Conservation (phyloP, 2,797 vertebrate genomes). For the Platyrinchus mystaceus region DNA sequence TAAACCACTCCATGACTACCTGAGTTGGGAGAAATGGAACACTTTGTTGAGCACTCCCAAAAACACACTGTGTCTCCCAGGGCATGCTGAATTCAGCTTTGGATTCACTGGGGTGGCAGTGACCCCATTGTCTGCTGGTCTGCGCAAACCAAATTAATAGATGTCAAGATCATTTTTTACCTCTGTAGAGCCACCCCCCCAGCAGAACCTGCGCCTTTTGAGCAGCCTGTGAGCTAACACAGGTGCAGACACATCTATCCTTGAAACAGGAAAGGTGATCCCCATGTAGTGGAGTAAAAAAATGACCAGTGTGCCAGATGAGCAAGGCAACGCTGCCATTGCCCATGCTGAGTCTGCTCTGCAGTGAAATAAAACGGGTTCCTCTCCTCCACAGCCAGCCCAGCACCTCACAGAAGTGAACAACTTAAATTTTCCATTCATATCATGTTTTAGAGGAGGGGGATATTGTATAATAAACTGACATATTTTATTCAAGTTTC, state of each 20-base stretch:
- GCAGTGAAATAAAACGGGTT: background rate
- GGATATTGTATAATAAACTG: conserved; percentile 56
- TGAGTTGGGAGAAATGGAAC: background rate
- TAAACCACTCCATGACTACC: background rate
- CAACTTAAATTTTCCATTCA: conserved; percentile 30
- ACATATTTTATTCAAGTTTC: conserved; percentile 67
- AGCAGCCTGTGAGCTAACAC: background rate
- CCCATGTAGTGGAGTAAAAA: background rate
- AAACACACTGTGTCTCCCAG: fast-evolving
- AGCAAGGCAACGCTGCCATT: background rate
- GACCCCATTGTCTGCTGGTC: background rate
- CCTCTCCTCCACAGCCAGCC: background rate
- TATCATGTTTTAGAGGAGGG: background rate
- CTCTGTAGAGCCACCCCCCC: background rate
- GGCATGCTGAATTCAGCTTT: background rate
- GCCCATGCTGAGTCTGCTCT: conserved; percentile 2
- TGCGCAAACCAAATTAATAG: fast-evolving
- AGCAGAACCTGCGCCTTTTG: background rate
- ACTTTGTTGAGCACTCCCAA: background rate
- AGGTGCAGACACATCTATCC: conserved; percentile 3
- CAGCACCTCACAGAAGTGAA: background rate
- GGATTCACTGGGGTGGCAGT: background rate
- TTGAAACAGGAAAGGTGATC: conserved; percentile 29
- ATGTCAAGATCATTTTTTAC: background rate
- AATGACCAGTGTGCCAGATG: background rate